phyloP scores from a whole-genome alignment of 2,797 vertebrate genomes.

The Sebastiscus tertius region DNA sequence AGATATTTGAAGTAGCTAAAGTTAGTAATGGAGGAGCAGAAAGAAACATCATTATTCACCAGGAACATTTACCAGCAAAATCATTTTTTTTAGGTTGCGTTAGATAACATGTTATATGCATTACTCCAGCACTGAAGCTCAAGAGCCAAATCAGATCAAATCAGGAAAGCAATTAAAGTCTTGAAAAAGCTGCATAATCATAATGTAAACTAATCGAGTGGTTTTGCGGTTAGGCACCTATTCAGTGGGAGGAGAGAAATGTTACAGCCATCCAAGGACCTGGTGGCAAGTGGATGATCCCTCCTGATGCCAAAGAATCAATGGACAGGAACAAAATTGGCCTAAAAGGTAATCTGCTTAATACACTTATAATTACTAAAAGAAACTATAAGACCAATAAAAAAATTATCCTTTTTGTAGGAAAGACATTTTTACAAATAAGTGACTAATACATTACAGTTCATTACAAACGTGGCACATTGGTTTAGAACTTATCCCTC shows the following conservation, averaged over 20 bases:
- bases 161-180: neutral
- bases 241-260: slow-evolving; percentile 95
- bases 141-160: neutral
- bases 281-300: slow-evolving; percentile 97
- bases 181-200: neutral
- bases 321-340: slow-evolving; percentile 98
- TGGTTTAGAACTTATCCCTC: neutral
- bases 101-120: neutral
- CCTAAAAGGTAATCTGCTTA: slow-evolving; percentile 88
- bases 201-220: neutral
- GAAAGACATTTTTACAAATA: neutral
- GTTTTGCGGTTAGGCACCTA: slow-evolving; percentile 82
- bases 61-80: neutral
- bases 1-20: slow-evolving; percentile 95
- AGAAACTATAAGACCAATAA: neutral
- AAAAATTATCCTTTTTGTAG: neutral
- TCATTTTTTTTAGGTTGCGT: neutral
- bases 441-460: neutral
- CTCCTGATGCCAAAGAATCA: slow-evolving; percentile 95
- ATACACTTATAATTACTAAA: neutral
- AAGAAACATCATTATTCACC: neutral
- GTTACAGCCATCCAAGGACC: slow-evolving; percentile 94
- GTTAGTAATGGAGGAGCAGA: slow-evolving; percentile 74
- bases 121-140: neutral
- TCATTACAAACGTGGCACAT: neutral